A percentile compares a stretch with the other conserved stretches of the same genome.
Conservation (phyloP, 2,797 vertebrate species). For the Acipenser ruthenus region DNA sequence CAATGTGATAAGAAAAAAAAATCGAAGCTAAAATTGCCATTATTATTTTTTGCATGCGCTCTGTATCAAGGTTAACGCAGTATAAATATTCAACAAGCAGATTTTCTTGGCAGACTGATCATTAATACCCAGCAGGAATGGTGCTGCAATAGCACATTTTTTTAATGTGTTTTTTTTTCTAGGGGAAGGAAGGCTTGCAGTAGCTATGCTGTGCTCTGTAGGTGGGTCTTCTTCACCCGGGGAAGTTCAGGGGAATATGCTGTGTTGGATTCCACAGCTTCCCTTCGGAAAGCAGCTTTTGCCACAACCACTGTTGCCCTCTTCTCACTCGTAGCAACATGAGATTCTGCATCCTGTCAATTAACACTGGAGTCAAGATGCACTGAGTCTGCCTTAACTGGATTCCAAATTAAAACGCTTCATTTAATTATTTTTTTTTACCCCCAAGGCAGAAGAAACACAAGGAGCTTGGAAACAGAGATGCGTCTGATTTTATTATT, state of each 20-base stretch:
- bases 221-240: conserved; percentile 1
- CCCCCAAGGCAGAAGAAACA: no score
- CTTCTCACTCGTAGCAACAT: neutral
- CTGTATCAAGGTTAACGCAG: no score
- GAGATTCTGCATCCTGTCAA: conserved; percentile 41
- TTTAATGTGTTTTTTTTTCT: conserved; percentile 1
- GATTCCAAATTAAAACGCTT: neutral
- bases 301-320: neutral
- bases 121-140: neutral
- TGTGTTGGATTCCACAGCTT: conserved; percentile 26
- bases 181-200: conserved; percentile 1
- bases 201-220: conserved; percentile 10
- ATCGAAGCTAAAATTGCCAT: no score
- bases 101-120: neutral
- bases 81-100: no score
- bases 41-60: no score
- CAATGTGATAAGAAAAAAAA: no score
- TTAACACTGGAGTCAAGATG: conserved; percentile 41
- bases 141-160: neutral
- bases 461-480: no score
- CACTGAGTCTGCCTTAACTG: neutral
- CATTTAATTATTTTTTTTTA: neutral
- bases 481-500: no score
- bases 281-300: neutral
- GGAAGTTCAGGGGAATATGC: conserved; percentile 18